Conservation (phyloP, 1,140 invertebrate species). For the Danaus melanippus region DNA sequence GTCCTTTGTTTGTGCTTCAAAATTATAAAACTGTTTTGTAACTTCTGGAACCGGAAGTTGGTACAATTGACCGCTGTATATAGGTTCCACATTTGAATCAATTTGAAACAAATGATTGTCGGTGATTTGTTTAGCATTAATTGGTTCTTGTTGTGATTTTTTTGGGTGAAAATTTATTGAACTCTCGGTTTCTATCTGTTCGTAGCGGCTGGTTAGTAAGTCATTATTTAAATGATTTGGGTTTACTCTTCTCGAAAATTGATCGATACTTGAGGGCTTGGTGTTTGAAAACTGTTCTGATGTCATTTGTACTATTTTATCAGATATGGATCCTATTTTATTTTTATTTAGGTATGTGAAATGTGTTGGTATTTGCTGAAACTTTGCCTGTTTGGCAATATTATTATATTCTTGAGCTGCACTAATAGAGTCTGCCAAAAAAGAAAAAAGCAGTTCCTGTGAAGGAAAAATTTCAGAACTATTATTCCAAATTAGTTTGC, state of each 20-base stretch:
- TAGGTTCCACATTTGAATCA: conserved; percentile 28
- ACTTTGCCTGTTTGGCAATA: conserved; percentile 32
- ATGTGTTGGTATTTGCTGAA: conserved; percentile 24
- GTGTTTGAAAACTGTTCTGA: conserved; percentile 43
- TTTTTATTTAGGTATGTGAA: conserved; percentile 30
- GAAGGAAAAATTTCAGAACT: conserved; percentile 56
- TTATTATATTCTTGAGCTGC: conserved; percentile 54
- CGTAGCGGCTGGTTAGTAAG: conserved; percentile 1
- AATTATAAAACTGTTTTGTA: conserved; percentile 51
- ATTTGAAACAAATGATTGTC: conserved; percentile 21
- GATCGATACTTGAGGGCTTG: conserved; percentile 18
- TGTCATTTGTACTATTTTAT: conserved; percentile 50
- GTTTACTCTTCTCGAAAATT: conserved; percentile 3
- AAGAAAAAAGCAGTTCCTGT: conserved; percentile 59
- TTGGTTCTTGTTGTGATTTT: conserved; percentile 3
- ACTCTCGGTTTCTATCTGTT: neutral
- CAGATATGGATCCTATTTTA: conserved; percentile 40
- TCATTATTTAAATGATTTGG: conserved; percentile 10
- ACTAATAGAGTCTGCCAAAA: conserved; percentile 59
- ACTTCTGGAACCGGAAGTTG: conserved; percentile 55
- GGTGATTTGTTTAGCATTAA: conserved; percentile 11
- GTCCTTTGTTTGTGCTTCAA: conserved; percentile 22
- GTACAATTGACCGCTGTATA: conserved; percentile 62
- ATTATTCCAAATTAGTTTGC: conserved; percentile 45
- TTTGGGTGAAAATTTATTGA: neutral